Percentiles rank a stretch among this genome's conserved stretches.
Evolutionary conservation across 2,113 vertebrate species (phyloP).

Genomic region (Dromas ardeola): DNA sequence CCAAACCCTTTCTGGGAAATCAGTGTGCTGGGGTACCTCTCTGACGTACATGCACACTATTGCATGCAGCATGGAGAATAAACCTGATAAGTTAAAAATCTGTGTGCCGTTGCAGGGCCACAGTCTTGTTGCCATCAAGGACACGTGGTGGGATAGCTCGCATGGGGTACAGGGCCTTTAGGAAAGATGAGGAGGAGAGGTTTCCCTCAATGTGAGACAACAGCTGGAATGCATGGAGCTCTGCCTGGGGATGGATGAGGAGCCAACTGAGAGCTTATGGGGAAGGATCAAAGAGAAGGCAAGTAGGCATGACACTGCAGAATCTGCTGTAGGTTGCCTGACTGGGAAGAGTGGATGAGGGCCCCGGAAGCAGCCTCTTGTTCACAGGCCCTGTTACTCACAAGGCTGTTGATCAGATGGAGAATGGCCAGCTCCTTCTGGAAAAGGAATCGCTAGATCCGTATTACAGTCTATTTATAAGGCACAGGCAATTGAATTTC

Average conservation of each 20-base stretch:
- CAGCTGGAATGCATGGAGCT: background rate
- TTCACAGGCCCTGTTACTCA: background rate
- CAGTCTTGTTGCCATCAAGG: fast-evolving
- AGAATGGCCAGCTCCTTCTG: background rate
- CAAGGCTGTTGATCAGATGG: background rate
- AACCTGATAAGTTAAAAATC: background rate
- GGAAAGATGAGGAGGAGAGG: background rate
- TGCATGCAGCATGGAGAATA: background rate
- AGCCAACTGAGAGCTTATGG: background rate
- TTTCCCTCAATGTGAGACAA: background rate
- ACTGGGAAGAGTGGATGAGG: background rate
- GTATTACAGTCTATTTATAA: background rate
- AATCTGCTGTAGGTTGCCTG: background rate
- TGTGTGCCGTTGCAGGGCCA: background rate
- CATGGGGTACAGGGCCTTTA: background rate
- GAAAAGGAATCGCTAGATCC: background rate
- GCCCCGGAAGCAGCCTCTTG: background rate
- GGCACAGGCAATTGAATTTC: background rate
- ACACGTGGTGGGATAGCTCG: fast-evolving
- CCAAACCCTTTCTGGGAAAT: background rate
- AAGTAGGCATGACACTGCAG: background rate
- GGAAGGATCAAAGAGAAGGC: background rate
- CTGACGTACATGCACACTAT: background rate
- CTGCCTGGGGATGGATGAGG: background rate
- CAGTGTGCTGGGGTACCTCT: background rate